These are phyloP conservation scores for Saccostrea echinata DNA, from an alignment of 1,140 invertebrate species.

Conservation along the genomic window DNA sequence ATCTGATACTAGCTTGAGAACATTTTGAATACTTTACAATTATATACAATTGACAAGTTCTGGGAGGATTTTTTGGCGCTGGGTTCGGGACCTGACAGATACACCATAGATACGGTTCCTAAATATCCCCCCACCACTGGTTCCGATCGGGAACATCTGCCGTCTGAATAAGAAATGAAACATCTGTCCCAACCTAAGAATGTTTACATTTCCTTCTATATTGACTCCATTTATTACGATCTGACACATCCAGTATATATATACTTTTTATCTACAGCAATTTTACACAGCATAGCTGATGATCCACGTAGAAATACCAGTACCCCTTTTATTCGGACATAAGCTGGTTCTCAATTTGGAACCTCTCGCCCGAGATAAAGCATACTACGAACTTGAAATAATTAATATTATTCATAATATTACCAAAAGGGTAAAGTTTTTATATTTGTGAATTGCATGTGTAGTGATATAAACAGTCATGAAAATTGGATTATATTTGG, in stretches of 20 bases:
- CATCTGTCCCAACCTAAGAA: conserved; percentile 16
- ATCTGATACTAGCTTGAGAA: not conserved
- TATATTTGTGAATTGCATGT: not conserved
- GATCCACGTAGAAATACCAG: not conserved
- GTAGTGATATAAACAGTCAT: not conserved
- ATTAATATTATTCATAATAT: conserved; percentile 32
- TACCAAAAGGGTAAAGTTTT: not conserved
- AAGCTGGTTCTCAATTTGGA: not conserved
- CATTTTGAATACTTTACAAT: not conserved
- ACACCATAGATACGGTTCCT: not conserved
- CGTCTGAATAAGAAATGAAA: not conserved
- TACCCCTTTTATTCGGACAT: not conserved
- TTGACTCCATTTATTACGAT: conserved; percentile 30
- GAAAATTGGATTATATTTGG: not conserved
- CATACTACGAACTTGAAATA: not conserved
- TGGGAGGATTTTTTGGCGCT: not conserved
- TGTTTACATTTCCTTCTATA: conserved; percentile 17
- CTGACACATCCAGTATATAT: conserved; percentile 19
- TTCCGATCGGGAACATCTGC: not conserved
- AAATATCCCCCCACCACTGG: not conserved
- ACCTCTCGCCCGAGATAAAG: not conserved
- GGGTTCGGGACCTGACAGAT: not conserved
- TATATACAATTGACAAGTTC: not conserved
- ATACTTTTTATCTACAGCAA: conserved; percentile 30
- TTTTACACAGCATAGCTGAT: not conserved